phyloP scores from a whole-genome alignment of 2,888 invertebrate species.

The Cryptosula pallasiana region DNA sequence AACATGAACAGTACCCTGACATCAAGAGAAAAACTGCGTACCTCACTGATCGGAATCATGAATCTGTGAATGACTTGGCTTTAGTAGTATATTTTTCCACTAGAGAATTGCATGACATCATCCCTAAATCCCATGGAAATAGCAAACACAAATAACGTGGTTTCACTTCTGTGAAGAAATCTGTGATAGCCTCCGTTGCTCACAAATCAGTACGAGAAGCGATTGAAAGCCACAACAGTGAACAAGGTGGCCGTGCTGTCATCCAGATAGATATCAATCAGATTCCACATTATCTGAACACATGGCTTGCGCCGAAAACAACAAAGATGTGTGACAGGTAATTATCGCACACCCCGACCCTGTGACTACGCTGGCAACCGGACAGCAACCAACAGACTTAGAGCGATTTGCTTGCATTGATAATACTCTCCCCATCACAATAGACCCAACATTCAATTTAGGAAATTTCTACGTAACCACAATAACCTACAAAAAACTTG shows the following conservation, averaged over 20 bases:
- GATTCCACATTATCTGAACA: background rate
- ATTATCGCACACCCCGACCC: background rate
- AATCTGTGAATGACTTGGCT: background rate
- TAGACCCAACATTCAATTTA: background rate
- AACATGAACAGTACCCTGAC: background rate
- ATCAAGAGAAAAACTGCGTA: background rate
- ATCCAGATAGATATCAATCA: background rate
- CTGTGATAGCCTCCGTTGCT: background rate
- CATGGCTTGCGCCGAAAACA: background rate
- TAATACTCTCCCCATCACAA: background rate
- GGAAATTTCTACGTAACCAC: background rate
- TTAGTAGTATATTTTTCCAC: background rate
- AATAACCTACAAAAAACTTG: background rate
- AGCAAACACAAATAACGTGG: background rate
- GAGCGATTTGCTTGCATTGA: background rate
- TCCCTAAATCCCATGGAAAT: background rate
- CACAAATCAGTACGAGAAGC: background rate
- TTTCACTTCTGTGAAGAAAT: background rate
- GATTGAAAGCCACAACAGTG: background rate
- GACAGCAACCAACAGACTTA: background rate
- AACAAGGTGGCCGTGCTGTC: background rate
- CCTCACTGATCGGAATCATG: background rate
- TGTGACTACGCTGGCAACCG: background rate
- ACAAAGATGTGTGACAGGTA: background rate
- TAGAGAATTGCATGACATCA: background rate